Evolutionary conservation across 2,113 vertebrate genomes (phyloP).

Genomic region (Ardeotis arabs): DNA sequence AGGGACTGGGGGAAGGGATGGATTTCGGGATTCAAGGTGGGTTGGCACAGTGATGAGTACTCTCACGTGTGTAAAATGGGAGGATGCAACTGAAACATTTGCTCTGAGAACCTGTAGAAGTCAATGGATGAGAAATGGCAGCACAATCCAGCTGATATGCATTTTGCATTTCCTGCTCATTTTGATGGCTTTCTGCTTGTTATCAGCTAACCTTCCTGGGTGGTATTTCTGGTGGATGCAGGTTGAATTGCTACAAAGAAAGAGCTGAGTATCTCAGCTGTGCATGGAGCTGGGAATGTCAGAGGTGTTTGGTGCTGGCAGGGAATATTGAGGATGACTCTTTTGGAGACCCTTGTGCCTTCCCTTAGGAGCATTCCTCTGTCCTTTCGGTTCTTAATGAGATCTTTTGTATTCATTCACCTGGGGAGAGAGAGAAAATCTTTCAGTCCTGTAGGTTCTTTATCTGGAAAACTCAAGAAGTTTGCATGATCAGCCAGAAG

Average conservation of each 20-base stretch:
- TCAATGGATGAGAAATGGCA: not conserved
- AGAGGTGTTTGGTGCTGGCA: not conserved
- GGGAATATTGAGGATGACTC: not conserved
- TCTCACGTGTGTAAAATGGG: not conserved
- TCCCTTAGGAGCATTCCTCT: not conserved
- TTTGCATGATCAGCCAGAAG: not conserved
- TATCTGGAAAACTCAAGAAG: slow-evolving; percentile 48
- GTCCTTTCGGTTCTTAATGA: not conserved
- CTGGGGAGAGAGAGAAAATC: not conserved
- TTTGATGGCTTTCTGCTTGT: not conserved
- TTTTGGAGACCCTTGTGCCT: not conserved
- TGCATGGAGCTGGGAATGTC: not conserved
- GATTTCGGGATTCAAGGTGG: not conserved
- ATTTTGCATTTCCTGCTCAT: not conserved
- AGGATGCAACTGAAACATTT: not conserved
- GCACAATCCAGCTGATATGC: not conserved
- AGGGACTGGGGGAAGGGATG: not conserved
- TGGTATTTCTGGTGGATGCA: not conserved
- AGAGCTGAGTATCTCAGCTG: not conserved
- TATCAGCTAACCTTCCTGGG: not conserved
- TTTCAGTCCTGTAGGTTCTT: slow-evolving; percentile 48
- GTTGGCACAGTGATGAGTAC: not conserved
- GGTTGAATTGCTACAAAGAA: not conserved
- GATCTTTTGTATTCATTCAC: not conserved
- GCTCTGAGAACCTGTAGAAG: not conserved